A percentile compares a stretch with the other conserved stretches of the same genome.
Conservation (phyloP, 2,888 invertebrate genomes). For the Opisthograptis luteolata region DNA sequence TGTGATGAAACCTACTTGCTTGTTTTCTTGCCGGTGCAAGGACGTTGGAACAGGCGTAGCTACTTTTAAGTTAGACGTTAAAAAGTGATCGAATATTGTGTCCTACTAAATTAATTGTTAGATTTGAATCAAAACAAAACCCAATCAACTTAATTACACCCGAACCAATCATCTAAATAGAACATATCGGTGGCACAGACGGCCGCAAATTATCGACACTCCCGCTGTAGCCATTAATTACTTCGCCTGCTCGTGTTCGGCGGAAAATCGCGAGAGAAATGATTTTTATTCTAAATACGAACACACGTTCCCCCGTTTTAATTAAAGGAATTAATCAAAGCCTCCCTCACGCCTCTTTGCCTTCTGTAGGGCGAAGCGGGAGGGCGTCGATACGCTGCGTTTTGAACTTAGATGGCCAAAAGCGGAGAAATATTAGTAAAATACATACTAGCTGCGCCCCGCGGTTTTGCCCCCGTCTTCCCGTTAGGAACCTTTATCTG, state of each 20-base stretch:
- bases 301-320: constrained; percentile 44
- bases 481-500: too few relatives aligned
- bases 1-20: too few relatives aligned
- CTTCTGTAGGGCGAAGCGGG: constrained; percentile 17
- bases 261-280: constrained; percentile 33
- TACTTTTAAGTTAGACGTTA: too few relatives aligned
- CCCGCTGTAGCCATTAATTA: constrained; percentile 16
- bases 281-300: constrained; percentile 44
- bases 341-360: constrained; percentile 14
- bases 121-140: not conserved
- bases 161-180: constrained; percentile 2
- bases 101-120: too few relatives aligned
- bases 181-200: not conserved
- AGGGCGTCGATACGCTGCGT: constrained; percentile 50
- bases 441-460: too few relatives aligned
- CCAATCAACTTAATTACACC: not conserved
- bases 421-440: too few relatives aligned
- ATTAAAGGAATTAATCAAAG: constrained; percentile 64
- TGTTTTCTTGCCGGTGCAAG: too few relatives aligned
- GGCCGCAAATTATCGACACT: constrained; percentile 26
- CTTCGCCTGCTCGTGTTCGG: constrained; percentile 3
- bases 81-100: too few relatives aligned
- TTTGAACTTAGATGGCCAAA: constrained; percentile 25
- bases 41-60: too few relatives aligned
- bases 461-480: too few relatives aligned